Evolutionary conservation across 1,140 invertebrate species (phyloP), one percentile per base, ranked within the genome.

Genomic region (Callitettix versicolor): DNA sequence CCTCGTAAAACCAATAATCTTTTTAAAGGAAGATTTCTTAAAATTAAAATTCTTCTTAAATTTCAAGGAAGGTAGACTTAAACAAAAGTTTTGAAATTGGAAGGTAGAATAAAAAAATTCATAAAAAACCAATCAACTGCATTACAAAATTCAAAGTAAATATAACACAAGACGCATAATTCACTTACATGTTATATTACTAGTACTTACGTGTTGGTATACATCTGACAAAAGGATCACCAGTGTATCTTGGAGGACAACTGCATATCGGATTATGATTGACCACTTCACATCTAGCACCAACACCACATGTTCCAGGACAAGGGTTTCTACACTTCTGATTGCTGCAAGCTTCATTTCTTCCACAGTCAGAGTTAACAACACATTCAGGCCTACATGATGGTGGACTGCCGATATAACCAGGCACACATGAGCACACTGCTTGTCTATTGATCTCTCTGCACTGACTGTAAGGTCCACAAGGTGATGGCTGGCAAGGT

Each of bases 191-290:
- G n/a, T n/a, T n/a, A n/a, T n/a, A n/a, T n/a, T n/a, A n/a, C n/a
- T n/a, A n/a, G n/a, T n/a, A n/a, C n/a, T n/a, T n/a, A n/a, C n/a
- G n/a, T n/a, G n/a, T n/a, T n/a, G n/a, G n/a, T n/a, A 69, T 69
- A 62, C 84, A 86, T 56, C 78, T 75, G 26, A 73, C 70, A 59
- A 82, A 82, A 6, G 84, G 81, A 73, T 87, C 81, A 41, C 82
- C 82, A 34, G 71, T 76, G 61, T 72, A 83, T 38, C 78, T 80
- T 59, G 64, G 61, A 34, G 73, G 69, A 62, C 85, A 88, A 50
- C 74, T 77, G 66, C 85, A 88, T 42, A 79, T 79, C 0, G 84
- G 78, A 34, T 81, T 79, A 61, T 88, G 85, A 69, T 81, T 85
- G 34, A 82, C 71, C 3, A 85, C 81, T 61, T 76, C 74, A 63